phyloP scores from a whole-genome alignment of 1,140 invertebrate genomes.

The Zeugodacus cucurbitae region DNA sequence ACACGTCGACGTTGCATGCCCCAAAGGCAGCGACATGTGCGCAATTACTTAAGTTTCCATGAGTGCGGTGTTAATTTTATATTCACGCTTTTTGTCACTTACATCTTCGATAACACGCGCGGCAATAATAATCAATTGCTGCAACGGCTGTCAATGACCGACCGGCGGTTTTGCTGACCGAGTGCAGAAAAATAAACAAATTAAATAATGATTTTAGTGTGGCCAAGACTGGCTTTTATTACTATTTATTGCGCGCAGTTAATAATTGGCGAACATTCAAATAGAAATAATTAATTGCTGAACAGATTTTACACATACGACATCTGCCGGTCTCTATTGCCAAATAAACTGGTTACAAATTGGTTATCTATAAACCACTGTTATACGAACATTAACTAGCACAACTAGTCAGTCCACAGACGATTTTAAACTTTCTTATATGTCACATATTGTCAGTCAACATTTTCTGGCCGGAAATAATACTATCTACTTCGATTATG shows the following conservation, averaged over 20 bases:
- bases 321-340: too few relatives aligned
- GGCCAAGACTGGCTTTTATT: too few relatives aligned
- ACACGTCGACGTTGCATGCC: neutral
- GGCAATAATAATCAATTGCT: neutral
- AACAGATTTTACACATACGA: neutral
- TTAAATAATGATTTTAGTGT: neutral
- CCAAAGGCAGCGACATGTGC: neutral
- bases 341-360: too few relatives aligned
- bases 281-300: neutral
- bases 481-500: too few relatives aligned
- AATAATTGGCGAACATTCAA: neutral
- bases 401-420: too few relatives aligned
- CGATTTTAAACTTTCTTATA: too few relatives aligned
- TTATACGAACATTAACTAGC: too few relatives aligned
- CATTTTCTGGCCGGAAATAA: too few relatives aligned
- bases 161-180: neutral
- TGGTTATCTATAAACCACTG: too few relatives aligned
- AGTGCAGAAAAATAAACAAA: neutral
- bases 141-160: neutral
- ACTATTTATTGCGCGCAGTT: neutral
- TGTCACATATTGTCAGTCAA: too few relatives aligned
- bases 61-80: neutral
- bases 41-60: neutral
- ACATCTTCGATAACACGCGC: neutral
- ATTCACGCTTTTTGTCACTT: neutral